Evolutionary conservation across 2,113 vertebrate species (phyloP).

Genomic region (Pomatorhinus ruficollis): DNA sequence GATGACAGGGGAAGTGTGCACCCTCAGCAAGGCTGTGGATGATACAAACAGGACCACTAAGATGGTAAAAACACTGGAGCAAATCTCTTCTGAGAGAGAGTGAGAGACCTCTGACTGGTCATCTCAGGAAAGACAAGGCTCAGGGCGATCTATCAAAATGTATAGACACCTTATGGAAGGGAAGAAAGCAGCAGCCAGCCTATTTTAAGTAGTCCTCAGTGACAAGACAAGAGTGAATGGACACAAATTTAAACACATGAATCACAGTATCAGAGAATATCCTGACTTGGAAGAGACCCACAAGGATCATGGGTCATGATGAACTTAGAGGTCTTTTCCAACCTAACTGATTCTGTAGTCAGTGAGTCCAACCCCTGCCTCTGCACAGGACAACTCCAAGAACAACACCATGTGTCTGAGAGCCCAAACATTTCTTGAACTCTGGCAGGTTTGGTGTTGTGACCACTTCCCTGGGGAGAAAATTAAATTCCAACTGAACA

Average conservation of each 20-base stretch:
- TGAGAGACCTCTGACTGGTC: not conserved
- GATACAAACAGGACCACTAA: not conserved
- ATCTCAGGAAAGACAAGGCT: not conserved
- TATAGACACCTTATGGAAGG: not conserved
- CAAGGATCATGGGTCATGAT: fast-evolving
- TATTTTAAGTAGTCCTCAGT: not conserved
- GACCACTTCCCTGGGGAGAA: not conserved
- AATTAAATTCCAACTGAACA: not conserved
- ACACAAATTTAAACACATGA: not conserved
- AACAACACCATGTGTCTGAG: not conserved
- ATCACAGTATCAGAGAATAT: not conserved
- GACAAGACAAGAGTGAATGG: not conserved
- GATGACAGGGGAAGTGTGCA: not conserved
- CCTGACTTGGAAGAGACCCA: not conserved
- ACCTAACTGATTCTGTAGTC: not conserved
- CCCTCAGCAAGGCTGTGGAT: not conserved
- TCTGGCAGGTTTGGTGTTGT: not conserved
- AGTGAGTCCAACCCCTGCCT: not conserved
- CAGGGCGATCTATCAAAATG: not conserved
- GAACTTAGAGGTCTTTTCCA: not conserved
- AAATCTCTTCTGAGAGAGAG: not conserved
- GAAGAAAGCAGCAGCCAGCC: not conserved
- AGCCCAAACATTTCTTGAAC: not conserved
- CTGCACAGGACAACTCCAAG: not conserved
- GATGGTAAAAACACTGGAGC: not conserved